These are phyloP conservation scores for Unio pictorum DNA, from an alignment of 2,888 invertebrate genomes.

Conservation along the genomic window DNA sequence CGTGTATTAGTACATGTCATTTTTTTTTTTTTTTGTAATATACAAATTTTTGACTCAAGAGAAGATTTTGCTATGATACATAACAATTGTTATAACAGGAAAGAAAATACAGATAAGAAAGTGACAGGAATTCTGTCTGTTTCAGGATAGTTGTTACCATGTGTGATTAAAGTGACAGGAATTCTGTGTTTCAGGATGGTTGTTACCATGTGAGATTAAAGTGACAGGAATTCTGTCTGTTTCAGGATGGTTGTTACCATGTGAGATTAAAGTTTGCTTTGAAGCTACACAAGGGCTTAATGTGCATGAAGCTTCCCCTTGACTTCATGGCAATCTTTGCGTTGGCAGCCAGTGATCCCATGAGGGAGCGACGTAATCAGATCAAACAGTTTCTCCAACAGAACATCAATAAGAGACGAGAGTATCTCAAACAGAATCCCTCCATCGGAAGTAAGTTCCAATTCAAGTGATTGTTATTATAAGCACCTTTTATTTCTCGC, in stretches of 20 bases:
- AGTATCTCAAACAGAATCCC: slow-evolving; percentile 83
- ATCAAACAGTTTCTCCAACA: slow-evolving; percentile 85
- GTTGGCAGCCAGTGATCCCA: slow-evolving; percentile 89
- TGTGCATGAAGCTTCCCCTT: slow-evolving; percentile 80
- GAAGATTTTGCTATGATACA: too few species aligned
- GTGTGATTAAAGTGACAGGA: slow-evolving; percentile 83
- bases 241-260: slow-evolving; percentile 70
- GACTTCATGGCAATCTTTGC: slow-evolving; percentile 98
- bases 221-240: neutral
- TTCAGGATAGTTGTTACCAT: slow-evolving; percentile 70
- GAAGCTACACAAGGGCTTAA: slow-evolving; percentile 92
- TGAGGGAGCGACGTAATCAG: slow-evolving; percentile 80
- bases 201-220: too few species aligned
- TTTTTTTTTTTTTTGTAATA: too few species aligned
- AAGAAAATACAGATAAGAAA: too few species aligned
- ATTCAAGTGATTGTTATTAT: neutral
- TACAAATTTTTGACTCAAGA: too few species aligned
- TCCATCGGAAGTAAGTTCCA: slow-evolving; percentile 66
- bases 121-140: neutral
- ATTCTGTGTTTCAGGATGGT: neutral
- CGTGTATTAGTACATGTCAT: too few species aligned
- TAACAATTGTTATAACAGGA: too few species aligned
- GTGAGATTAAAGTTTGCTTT: slow-evolving; percentile 90
- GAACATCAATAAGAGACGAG: slow-evolving; percentile 89
- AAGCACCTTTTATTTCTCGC: too few species aligned